These are phyloP conservation scores for Peromyscus melanophrys DNA, from an alignment of 2,797 vertebrate species.

Conservation along the genomic window DNA sequence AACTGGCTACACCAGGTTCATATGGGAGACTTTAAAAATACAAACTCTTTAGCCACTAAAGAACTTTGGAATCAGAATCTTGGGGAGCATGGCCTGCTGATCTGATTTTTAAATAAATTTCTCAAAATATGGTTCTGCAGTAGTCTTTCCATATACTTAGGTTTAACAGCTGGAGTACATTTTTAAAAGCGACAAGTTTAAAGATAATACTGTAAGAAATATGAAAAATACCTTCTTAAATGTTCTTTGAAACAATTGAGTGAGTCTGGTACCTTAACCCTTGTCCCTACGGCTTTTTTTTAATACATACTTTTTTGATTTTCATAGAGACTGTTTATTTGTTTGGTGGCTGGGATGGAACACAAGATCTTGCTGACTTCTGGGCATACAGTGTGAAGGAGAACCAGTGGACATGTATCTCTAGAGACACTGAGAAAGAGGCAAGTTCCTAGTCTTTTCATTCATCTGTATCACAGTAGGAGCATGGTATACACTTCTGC, in stretches of 20 bases:
- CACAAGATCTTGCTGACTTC: conserved; percentile 99
- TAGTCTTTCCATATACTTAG: background rate
- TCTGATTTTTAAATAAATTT: conserved; percentile 60
- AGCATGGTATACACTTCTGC: background rate
- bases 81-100: background rate
- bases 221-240: conserved; percentile 43
- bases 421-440: conserved; percentile 99
- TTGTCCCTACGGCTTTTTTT: conserved; percentile 32
- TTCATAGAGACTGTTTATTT: conserved; percentile 97
- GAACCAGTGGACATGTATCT: conserved; percentile 99
- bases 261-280: background rate
- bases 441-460: conserved; percentile 85
- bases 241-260: conserved; percentile 32
- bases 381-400: conserved; percentile 99
- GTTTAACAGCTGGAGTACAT: conserved; percentile 33
- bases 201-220: conserved; percentile 51
- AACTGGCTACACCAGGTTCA: conserved; percentile 1
- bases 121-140: conserved; percentile 15
- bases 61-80: conserved; percentile 33
- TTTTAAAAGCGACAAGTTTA: conserved; percentile 61
- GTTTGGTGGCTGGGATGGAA: conserved; percentile 99
- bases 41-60: background rate
- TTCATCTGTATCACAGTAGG: background rate
- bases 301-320: conserved; percentile 68
- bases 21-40: conserved; percentile 9